Conservation (phyloP, 2,113 vertebrate species). For the Pseudorasbora parva region DNA sequence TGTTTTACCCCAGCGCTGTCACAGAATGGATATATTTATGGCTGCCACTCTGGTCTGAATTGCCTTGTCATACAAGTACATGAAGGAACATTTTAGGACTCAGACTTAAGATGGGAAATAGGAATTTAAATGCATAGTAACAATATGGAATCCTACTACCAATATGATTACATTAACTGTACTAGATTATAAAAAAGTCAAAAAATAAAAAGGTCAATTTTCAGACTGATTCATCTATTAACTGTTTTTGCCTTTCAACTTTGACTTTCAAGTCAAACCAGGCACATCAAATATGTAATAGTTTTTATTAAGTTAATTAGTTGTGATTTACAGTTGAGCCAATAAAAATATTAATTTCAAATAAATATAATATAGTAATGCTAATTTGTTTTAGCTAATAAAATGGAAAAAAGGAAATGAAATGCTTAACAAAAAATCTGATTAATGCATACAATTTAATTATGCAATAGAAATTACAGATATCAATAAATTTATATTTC, state of each 20-base stretch:
- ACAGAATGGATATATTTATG: constrained; percentile 40
- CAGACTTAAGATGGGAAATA: not conserved
- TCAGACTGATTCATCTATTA: not conserved
- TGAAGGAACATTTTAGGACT: not conserved
- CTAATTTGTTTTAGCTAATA: not conserved
- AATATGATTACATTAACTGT: not conserved
- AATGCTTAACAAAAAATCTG: not conserved
- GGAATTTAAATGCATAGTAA: not conserved
- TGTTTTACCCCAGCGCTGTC: constrained; percentile 51
- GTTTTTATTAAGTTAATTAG: not conserved
- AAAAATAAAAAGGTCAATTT: not conserved
- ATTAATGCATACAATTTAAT: not conserved
- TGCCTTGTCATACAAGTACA: constrained; percentile 9
- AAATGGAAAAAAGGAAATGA: not conserved
- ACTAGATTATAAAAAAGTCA: not conserved
- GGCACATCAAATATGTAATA: not conserved
- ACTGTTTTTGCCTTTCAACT: no score
- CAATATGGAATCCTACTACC: not conserved
- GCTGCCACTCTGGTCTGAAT: constrained; percentile 23
- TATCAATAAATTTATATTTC: not conserved
- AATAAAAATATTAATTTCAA: not conserved
- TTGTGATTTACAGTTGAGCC: not conserved
- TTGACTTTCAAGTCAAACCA: not conserved
- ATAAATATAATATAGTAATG: not conserved
- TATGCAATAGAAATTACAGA: not conserved